A percentile compares a stretch with the other conserved stretches of the same genome.
Conservation (phyloP, 1,140 invertebrate genomes). For the Centruroides sculpturatus region DNA sequence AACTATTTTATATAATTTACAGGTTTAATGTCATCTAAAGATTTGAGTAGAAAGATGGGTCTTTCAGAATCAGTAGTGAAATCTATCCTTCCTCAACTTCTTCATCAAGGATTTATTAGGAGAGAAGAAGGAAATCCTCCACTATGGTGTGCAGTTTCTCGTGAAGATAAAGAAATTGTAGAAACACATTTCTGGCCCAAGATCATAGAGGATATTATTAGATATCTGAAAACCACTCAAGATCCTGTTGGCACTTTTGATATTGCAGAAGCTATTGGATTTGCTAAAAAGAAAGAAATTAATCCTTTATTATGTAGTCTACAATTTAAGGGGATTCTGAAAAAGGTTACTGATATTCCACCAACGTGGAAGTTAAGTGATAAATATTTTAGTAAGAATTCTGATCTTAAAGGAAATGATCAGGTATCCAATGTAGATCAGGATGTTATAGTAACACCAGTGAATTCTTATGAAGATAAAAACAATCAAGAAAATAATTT, state of each 20-base stretch:
- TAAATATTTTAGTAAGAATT: too few species aligned
- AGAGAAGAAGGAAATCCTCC: not conserved
- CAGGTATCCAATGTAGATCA: too few species aligned
- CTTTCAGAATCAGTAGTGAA: not conserved
- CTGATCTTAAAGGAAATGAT: too few species aligned
- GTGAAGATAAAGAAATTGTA: too few species aligned
- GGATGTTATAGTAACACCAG: too few species aligned
- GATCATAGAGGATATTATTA: slow-evolving; percentile 14
- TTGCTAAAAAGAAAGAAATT: slow-evolving; percentile 21
- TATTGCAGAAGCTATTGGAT: slow-evolving; percentile 21
- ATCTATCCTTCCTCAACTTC: not conserved
- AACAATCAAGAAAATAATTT: too few species aligned
- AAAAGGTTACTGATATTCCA: slow-evolving; percentile 18
- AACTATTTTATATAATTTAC: not conserved
- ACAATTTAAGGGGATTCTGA: slow-evolving; percentile 18
- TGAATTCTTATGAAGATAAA: too few species aligned
- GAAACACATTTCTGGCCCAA: too few species aligned
- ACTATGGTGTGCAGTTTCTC: not conserved
- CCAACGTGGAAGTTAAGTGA: slow-evolving; percentile 17
- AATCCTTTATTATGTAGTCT: slow-evolving; percentile 23
- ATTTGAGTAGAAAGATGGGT: not conserved
- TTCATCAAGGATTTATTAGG: not conserved
- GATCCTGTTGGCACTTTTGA: slow-evolving; percentile 20
- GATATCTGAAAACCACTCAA: slow-evolving; percentile 13
- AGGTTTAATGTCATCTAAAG: not conserved